Evolutionary conservation across 2,888 invertebrate species (phyloP), one percentile per base, ranked within the genome.

Genomic region (Meandrusa payeni): DNA sequence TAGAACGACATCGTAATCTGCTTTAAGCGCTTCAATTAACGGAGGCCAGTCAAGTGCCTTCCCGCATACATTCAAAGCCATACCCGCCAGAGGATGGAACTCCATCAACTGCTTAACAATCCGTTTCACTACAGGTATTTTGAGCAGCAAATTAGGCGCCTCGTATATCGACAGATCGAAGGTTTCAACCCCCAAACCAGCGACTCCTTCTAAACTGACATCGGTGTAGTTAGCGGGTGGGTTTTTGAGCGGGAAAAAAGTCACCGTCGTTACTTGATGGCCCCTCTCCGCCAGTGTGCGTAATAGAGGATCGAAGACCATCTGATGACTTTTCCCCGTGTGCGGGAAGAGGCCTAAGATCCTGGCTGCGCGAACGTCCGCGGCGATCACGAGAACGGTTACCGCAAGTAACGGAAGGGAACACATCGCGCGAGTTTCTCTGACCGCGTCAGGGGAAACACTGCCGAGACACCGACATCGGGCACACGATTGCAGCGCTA

Each of bases 241-340:
- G 46, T 80, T 61, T 50, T 77, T 77, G 31, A 74, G 52, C 0
- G 91, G 91, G 61, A 90, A 92, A 65, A 89, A 88, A 0, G 90
- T 90, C 1, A 90, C 76, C 1, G 92, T 89, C 6, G 91, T 91
- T 1, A 92, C 61, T 28, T 91, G 80, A 57, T 92, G 91, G 1
- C 92, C 92, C 31, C 88, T 79, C 11, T 76, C 74, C 0, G 89
- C 90, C 37, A 93, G 64, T 24, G 79, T 85, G 36, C 76, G 77
- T 3, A 92, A 59, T 2, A 92, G 67, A 0, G 89, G 88, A 29
- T 89, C 83, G 61, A 90, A 91, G 0, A 91, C 90, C 64, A 89
- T 83, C 54, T 91, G 91, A 55, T 93, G 93, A 53, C 92, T 92
- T 46, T 88, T 89, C 0, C 90, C 91, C 0, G 87, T 81, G 56